A percentile compares a stretch with the other conserved stretches of the same genome.
Evolutionary conservation across 2,113 vertebrate species (phyloP).

Genomic region (Malurus elegans): DNA sequence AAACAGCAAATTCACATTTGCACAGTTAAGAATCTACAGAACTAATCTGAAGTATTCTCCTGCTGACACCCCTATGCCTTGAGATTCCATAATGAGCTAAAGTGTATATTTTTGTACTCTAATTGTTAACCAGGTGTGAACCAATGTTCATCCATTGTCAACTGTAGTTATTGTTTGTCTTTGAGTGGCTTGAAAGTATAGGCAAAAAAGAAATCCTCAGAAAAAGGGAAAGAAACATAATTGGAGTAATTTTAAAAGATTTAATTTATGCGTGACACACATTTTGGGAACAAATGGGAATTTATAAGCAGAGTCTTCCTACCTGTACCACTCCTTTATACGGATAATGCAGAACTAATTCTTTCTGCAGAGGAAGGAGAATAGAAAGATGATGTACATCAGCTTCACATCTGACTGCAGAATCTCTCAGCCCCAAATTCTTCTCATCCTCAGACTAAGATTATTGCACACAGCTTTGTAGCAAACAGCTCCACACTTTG

Average conservation of each 20-base stretch:
- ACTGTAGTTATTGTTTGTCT: background rate
- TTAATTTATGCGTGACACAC: background rate
- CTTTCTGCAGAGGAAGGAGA: background rate
- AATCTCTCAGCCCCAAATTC: background rate
- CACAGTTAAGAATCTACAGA: background rate
- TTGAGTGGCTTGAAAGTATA: background rate
- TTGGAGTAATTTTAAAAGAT: background rate
- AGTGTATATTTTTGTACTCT: background rate
- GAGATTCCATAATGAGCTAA: slow-evolving; percentile 2
- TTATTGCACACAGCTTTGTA: background rate
- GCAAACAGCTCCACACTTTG: background rate
- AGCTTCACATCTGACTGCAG: background rate
- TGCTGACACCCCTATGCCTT: background rate
- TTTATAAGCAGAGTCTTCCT: background rate
- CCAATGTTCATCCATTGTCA: background rate
- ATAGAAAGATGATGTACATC: background rate
- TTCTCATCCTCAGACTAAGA: background rate
- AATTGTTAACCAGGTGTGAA: background rate
- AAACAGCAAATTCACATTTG: slow-evolving; percentile 26
- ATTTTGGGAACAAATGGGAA: background rate
- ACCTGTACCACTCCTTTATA: background rate
- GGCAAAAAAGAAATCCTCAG: background rate
- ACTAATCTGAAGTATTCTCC: slow-evolving; percentile 13
- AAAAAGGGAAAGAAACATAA: background rate
- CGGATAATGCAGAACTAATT: background rate